These are phyloP conservation scores for Creontiades dilutus DNA, from an alignment of 2,888 invertebrate genomes.

Conservation along the genomic window DNA sequence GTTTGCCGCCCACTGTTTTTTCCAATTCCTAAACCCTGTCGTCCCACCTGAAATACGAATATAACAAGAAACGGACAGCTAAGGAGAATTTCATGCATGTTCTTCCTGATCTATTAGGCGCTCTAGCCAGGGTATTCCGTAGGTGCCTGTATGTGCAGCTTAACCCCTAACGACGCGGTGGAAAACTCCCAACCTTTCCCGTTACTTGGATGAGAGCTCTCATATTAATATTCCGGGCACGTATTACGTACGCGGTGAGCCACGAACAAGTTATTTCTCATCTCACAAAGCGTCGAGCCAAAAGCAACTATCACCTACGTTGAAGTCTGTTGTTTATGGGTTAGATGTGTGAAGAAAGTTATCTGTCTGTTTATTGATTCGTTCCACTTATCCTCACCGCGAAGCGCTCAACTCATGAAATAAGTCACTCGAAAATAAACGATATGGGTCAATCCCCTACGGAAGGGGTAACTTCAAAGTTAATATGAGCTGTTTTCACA, in stretches of 20 bases:
- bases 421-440: no score
- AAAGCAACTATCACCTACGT: not conserved
- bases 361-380: not conserved
- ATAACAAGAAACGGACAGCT: no score
- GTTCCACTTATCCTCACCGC: not conserved
- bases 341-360: not conserved
- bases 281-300: not conserved
- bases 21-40: no score
- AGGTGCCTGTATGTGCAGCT: not conserved
- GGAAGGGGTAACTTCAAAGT: no score
- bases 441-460: no score
- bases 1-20: no score
- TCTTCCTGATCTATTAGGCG: not conserved
- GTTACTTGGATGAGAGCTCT: constrained; percentile 9
- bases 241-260: not conserved
- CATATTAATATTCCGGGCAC: constrained; percentile 28
- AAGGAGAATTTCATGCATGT: not conserved
- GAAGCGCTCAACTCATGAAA: not conserved
- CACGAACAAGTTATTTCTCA: constrained; percentile 28
- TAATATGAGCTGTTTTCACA: no score
- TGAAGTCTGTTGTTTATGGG: not conserved
- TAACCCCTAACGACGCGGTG: not conserved
- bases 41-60: no score
- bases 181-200: not conserved
- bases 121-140: not conserved